A percentile compares a stretch with the other conserved stretches of the same genome.
phyloP scores from a whole-genome alignment of 1,140 invertebrate genomes.

The Saccostrea echinata region DNA sequence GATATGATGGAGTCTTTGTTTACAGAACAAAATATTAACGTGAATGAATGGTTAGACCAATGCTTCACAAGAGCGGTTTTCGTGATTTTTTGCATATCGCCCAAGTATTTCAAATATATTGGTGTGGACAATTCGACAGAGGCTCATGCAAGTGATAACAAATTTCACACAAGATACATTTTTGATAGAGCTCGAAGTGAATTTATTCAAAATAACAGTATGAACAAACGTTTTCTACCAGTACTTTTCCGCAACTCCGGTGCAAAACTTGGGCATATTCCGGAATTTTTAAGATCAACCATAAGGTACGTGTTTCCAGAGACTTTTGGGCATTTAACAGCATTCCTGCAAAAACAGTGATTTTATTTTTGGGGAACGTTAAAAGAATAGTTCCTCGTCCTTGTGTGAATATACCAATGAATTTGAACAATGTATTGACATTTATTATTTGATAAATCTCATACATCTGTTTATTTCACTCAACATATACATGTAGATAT shows the following conservation, averaged over 20 bases:
- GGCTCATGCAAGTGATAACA: slow-evolving; percentile 22
- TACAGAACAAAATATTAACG: slow-evolving; percentile 24
- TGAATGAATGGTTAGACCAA: slow-evolving; percentile 18
- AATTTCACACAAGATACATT: slow-evolving; percentile 39
- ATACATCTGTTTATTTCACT: too few species aligned
- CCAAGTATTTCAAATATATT: slow-evolving; percentile 24
- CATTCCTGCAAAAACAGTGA: not conserved
- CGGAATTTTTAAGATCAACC: slow-evolving; percentile 28
- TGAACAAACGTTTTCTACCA: slow-evolving; percentile 32
- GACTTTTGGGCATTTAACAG: not conserved
- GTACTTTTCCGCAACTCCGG: slow-evolving; percentile 26
- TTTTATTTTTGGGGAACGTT: not conserved
- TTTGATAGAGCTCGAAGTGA: slow-evolving; percentile 34
- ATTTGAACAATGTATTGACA: too few species aligned
- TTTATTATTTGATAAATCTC: too few species aligned
- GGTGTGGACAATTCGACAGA: not conserved
- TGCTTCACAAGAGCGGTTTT: slow-evolving; percentile 27
- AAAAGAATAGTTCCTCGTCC: not conserved
- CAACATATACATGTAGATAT: too few species aligned
- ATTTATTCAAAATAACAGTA: slow-evolving; percentile 33
- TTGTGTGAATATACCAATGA: too few species aligned
- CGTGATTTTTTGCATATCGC: slow-evolving; percentile 35
- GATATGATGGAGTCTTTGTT: slow-evolving; percentile 34
- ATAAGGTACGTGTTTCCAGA: slow-evolving; percentile 26
- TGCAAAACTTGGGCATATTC: not conserved